A percentile compares a stretch with the other conserved stretches of the same genome.
phyloP scores from a whole-genome alignment of 1,140 invertebrate species.

The Aphidius ervi region DNA sequence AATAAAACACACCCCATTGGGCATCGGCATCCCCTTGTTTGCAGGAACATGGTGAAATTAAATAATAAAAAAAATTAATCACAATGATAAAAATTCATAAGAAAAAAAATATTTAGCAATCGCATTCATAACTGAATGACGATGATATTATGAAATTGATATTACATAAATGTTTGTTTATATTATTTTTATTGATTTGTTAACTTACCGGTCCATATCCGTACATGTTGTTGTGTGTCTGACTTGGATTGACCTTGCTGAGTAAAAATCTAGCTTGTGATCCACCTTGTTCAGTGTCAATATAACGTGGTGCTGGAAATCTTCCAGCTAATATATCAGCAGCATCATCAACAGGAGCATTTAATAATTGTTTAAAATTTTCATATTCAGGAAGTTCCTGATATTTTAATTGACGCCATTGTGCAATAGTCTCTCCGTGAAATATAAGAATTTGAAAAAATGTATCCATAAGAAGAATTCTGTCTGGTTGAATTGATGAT shows the following conservation, averaged over 20 bases:
- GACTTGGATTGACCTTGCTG: slow-evolving; percentile 99
- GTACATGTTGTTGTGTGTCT: slow-evolving; percentile 99
- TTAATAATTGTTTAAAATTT: slow-evolving; percentile 92
- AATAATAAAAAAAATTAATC: slow-evolving; percentile 47
- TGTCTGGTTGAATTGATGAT: slow-evolving; percentile 93
- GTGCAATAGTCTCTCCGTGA: slow-evolving; percentile 98
- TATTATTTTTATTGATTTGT: slow-evolving; percentile 18
- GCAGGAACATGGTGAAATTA: slow-evolving; percentile 46
- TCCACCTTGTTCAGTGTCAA: slow-evolving; percentile 97
- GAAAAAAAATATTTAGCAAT: neutral
- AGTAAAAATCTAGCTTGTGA: slow-evolving; percentile 96
- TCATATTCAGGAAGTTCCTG: slow-evolving; percentile 96
- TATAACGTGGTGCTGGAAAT: slow-evolving; percentile 98
- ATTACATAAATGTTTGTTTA: slow-evolving; percentile 25
- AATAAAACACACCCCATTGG: slow-evolving; percentile 50
- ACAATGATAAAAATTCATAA: slow-evolving; percentile 27
- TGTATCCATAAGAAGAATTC: slow-evolving; percentile 98
- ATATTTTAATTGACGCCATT: slow-evolving; percentile 92
- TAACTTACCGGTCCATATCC: slow-evolving; percentile 83
- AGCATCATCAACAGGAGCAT: slow-evolving; percentile 96
- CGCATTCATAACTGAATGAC: slow-evolving; percentile 17
- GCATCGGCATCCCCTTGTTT: slow-evolving; percentile 50
- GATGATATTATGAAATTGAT: slow-evolving; percentile 25
- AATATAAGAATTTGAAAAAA: slow-evolving; percentile 99
- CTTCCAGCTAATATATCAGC: slow-evolving; percentile 91